Evolutionary conservation across 2,888 invertebrate genomes (phyloP).

Genomic region (Dicyrtomina minuta): DNA sequence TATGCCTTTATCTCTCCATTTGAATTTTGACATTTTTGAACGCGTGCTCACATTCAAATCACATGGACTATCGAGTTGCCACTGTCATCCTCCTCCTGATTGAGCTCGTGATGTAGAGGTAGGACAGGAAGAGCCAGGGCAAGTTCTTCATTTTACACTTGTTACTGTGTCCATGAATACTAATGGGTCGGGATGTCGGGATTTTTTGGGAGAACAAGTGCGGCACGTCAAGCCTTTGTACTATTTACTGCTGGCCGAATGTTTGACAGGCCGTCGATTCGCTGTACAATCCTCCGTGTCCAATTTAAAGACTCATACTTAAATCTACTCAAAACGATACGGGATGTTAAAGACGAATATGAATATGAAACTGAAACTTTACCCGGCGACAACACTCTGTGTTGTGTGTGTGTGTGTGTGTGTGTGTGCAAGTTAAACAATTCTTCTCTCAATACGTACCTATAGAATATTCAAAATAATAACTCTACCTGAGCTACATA

Average conservation of each 20-base stretch:
- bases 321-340: slow-evolving; percentile 24
- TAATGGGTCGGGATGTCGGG: slow-evolving; percentile 11
- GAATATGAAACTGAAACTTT: too few relatives aligned
- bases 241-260: background rate
- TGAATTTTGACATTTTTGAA: slow-evolving; percentile 18
- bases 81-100: background rate
- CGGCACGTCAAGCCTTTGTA: slow-evolving; percentile 23
- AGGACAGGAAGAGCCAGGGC: background rate
- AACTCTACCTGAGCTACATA: too few relatives aligned
- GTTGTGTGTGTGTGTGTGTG: too few relatives aligned
- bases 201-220: slow-evolving; percentile 29
- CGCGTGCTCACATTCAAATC: slow-evolving; percentile 20
- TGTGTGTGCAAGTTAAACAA: background rate
- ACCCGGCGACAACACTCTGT: too few relatives aligned
- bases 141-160: slow-evolving; percentile 47
- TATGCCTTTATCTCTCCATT: background rate
- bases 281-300: slow-evolving; percentile 23
- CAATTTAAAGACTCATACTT: slow-evolving; percentile 40
- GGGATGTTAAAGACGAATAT: too few relatives aligned
- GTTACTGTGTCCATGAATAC: slow-evolving; percentile 43
- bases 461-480: too few relatives aligned
- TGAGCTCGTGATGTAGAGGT: background rate
- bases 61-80: slow-evolving; percentile 9
- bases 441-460: slow-evolving; percentile 1
- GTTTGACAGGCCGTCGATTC: slow-evolving; percentile 36